A percentile compares a stretch with the other conserved stretches of the same genome.
Conservation (phyloP, 2,797 vertebrate genomes). For the Basileuterus tristriatus region DNA sequence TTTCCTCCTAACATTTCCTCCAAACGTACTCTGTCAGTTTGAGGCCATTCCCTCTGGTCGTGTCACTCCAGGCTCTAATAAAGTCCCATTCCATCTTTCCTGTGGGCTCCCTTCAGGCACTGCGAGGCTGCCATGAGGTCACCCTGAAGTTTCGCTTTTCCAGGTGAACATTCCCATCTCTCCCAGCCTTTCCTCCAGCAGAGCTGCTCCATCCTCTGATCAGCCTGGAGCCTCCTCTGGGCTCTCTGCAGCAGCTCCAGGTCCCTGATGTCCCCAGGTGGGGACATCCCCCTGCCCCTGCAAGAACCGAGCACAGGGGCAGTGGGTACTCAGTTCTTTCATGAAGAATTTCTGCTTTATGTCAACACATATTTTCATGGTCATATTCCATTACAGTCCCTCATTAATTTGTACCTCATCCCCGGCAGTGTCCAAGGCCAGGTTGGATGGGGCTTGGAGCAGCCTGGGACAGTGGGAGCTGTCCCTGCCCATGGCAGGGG, state of each 20-base stretch:
- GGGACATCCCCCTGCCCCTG: not conserved
- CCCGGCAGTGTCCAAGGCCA: not conserved
- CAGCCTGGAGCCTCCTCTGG: not conserved
- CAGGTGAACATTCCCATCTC: not conserved
- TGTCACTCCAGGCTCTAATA: not conserved
- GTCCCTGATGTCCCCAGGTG: too few relatives aligned
- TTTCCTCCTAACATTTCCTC: not conserved
- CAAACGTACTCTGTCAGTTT: not conserved
- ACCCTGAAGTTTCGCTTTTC: not conserved
- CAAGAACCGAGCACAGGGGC: rapidly evolving
- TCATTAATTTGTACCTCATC: rapidly evolving
- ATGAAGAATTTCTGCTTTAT: not conserved
- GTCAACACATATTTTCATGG: rapidly evolving
- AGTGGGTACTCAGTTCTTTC: rapidly evolving
- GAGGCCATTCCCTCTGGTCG: not conserved
- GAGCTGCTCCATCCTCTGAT: not conserved
- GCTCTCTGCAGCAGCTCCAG: not conserved
- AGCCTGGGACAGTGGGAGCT: not conserved
- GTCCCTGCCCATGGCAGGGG: not conserved
- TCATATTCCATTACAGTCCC: not conserved
- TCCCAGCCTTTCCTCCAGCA: not conserved
- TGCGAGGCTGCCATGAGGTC: not conserved
- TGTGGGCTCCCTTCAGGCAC: not conserved
- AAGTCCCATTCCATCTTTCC: not conserved
- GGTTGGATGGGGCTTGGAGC: not conserved